Conservation (phyloP, 2,888 invertebrate species). For the Ophion ellenae region DNA sequence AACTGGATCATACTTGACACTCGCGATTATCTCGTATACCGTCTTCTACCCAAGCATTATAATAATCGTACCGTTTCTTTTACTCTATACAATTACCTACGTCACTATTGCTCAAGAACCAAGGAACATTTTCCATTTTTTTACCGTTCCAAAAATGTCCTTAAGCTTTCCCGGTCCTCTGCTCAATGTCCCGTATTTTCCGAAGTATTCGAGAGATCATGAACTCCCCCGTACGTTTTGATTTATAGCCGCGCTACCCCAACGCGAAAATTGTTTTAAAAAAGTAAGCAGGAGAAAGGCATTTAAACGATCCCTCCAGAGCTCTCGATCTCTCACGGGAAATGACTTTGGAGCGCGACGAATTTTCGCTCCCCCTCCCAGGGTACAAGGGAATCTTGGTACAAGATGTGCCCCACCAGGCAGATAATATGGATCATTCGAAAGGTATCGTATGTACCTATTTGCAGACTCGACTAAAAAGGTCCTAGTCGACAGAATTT, state of each 20-base stretch:
- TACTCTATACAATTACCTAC: slow-evolving; percentile 29
- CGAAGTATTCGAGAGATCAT: slow-evolving; percentile 18
- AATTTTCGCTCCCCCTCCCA: slow-evolving; percentile 73
- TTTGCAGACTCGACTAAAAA: background rate
- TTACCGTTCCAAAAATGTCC: background rate
- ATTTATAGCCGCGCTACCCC: slow-evolving; percentile 37
- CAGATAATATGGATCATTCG: background rate
- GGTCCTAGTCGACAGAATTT: background rate
- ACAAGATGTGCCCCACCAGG: background rate
- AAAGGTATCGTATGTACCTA: background rate
- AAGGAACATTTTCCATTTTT: background rate
- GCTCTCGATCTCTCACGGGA: slow-evolving; percentile 67
- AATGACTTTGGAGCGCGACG: slow-evolving; percentile 77
- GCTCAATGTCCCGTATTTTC: background rate
- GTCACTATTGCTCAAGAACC: background rate
- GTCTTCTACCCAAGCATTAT: slow-evolving; percentile 5
- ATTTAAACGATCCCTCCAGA: slow-evolving; percentile 78
- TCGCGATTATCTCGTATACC: slow-evolving; percentile 49
- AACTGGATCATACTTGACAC: slow-evolving; percentile 78
- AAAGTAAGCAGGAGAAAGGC: slow-evolving; percentile 71
- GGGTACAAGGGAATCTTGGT: background rate
- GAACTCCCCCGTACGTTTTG: slow-evolving; percentile 46
- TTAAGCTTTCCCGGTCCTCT: background rate
- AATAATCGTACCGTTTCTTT: slow-evolving; percentile 18
- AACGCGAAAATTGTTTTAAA: slow-evolving; percentile 75